A percentile compares a stretch with the other conserved stretches of the same genome.
phyloP scores from a whole-genome alignment of 1,140 invertebrate species.

The Zaprionus inermis region DNA sequence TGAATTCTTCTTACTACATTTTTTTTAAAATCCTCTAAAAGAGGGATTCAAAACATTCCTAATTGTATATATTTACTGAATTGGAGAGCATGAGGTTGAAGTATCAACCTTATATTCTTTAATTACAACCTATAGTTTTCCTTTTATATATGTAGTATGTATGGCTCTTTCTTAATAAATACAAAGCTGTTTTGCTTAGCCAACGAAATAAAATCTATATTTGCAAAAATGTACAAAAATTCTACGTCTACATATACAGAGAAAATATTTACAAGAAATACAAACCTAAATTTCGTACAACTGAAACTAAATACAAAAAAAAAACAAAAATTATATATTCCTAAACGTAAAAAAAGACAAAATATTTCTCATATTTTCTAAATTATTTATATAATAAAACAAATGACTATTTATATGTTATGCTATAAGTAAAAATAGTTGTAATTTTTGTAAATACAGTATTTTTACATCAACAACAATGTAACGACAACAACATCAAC shows the following conservation, averaged over 20 bases:
- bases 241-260: constrained; percentile 60
- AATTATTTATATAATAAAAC: constrained; percentile 78
- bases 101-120: constrained; percentile 21
- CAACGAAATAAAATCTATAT: constrained; percentile 37
- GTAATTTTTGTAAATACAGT: constrained; percentile 78
- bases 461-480: constrained; percentile 68
- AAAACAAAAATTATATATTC: constrained; percentile 65
- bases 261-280: constrained; percentile 61
- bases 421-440: constrained; percentile 73
- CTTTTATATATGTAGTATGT: constrained; percentile 12
- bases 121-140: constrained; percentile 14
- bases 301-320: constrained; percentile 68
- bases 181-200: constrained; percentile 35
- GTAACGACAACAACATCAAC: constrained; percentile 42
- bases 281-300: constrained; percentile 72
- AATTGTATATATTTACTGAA: neutral
- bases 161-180: constrained; percentile 54
- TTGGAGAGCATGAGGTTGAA: constrained; percentile 3
- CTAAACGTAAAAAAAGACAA: constrained; percentile 72
- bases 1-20: neutral
- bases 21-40: neutral
- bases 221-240: constrained; percentile 71
- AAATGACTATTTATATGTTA: constrained; percentile 80
- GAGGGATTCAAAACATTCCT: neutral
- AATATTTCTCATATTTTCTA: constrained; percentile 82